Evolutionary conservation across 2,888 invertebrate species (phyloP), one percentile per base, ranked within the genome.

Genomic region (Apocheima hispidaria): DNA sequence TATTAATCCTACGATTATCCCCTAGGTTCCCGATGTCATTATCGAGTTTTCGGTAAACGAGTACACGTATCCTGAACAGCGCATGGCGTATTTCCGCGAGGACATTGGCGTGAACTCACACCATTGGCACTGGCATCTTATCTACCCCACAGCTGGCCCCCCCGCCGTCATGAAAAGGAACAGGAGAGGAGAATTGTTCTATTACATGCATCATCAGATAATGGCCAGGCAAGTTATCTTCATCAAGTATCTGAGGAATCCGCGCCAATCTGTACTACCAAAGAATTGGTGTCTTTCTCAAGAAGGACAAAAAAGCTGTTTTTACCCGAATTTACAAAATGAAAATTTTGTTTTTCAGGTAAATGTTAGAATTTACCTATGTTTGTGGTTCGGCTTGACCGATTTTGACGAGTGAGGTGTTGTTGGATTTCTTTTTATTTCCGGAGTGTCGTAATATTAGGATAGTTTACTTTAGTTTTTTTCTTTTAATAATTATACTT

Each of bases 111-210:
- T 97, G 71, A 97, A 97, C 87, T 94, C 97, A 48, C 97, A 97
- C 83, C 97, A 98, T 82, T 98, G 97, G 97, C 97, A 97, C 81
- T 97, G 97, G 97, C 97, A 98, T 84, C 93, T 97, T 69, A 97
- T 97, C 2, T 97, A 97, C 83, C 97, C 97, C 0, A 95, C 95
- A 83, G 95, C 95, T 0, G 86, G 94, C 0, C 89, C 93, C 69
- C 84, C 88, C 12, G 72, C 79, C 60, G 94, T 95, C 66, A 95
- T 95, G 44, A 83, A 90, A 74, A 96, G 96, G 83, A 96, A 97
- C 86, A 90, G 96, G 6, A 93, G 96, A 4, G 96, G 96, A 0
- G 96, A 96, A 78, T 93, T 97, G 16, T 96, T 96, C 88, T 97
- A 95, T 76, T 96, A 96, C 77, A 96, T 96, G 96, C 96, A 96